Evolutionary conservation across 2,797 vertebrate genomes (phyloP), one percentile per base, ranked within the genome.

Genomic region (Cynopterus sphinx): DNA sequence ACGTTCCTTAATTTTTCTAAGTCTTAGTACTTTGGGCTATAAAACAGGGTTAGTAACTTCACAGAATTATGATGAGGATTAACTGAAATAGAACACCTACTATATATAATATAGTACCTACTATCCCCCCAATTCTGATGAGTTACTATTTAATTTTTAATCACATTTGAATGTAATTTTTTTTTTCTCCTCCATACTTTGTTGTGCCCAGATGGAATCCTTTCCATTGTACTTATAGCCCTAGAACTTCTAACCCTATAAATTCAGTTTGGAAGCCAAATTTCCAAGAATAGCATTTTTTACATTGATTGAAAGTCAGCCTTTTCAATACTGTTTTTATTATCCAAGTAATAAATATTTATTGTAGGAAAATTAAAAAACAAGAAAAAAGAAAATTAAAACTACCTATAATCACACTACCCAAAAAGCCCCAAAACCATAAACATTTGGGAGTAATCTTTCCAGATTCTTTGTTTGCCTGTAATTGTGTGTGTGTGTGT

Each of bases 81-180:
- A 59, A 61, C 22, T 74, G 21, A 63, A 90, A 77, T n/a, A 31
- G 61, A 84, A 24, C 7, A 67, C 33, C 24, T 87, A 61, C 12
- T 61, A 61, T 55, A 55, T 55, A 55, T 61, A 55, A 28, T 33
- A 16, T 2, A 41, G 13, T 55, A 31, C 24, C 43, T 94, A 41
- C 11, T 83, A 24, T 59, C 88, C 93, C 24, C 68, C n/a, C 57
- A 67, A 79, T 85, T 79, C n/a, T 74, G 21, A 22, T 61, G 7
- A 57, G 17, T 77, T 90, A 17, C 39, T 88, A 28, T 67, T 95
- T 92, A 83, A 55, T 90, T 82, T 96, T 83, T 91, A 75, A 79
- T 41, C 39, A 90, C 31, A 6, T 61, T 74, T 39, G 22, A 93
- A 49, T 77, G 5, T 93, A 75, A 33, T 86, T 41, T 36, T 57